Percentiles rank a stretch among this genome's conserved stretches.
phyloP scores from a whole-genome alignment of 2,888 invertebrate species.

The Acanthosepion lycidas region DNA sequence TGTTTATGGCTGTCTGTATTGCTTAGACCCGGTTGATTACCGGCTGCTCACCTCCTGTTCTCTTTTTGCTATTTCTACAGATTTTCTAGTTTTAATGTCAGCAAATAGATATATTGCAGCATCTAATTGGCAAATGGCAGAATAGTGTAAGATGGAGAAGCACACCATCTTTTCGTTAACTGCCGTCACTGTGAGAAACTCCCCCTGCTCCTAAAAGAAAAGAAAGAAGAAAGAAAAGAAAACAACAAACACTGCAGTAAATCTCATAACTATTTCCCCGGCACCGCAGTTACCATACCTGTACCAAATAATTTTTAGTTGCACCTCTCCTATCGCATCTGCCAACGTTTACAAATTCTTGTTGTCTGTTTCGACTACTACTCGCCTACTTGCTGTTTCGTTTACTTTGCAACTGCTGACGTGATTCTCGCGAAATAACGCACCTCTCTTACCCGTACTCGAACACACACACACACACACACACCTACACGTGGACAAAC shows the following conservation, averaged over 20 bases:
- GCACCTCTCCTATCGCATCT: background rate
- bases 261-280: background rate
- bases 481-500: background rate
- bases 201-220: background rate
- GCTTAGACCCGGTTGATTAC: background rate
- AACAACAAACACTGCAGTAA: background rate
- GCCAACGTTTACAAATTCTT: background rate
- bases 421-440: constrained; percentile 13
- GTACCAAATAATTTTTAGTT: background rate
- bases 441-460: too few relatives aligned
- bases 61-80: background rate
- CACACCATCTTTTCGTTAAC: background rate
- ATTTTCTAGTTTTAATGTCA: background rate
- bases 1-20: background rate
- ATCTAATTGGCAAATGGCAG: constrained; percentile 5
- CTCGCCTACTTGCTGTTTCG: background rate
- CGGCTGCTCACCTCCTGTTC: background rate
- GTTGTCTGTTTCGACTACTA: background rate
- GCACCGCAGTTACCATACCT: constrained; percentile 8
- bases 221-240: too few relatives aligned
- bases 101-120: background rate
- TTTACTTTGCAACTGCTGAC: background rate
- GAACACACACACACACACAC: background rate
- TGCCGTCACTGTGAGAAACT: background rate
- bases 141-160: background rate